Base-by-base conservation (phyloP, 2,888 invertebrate genomes). In the Aquatica leii region DNA sequence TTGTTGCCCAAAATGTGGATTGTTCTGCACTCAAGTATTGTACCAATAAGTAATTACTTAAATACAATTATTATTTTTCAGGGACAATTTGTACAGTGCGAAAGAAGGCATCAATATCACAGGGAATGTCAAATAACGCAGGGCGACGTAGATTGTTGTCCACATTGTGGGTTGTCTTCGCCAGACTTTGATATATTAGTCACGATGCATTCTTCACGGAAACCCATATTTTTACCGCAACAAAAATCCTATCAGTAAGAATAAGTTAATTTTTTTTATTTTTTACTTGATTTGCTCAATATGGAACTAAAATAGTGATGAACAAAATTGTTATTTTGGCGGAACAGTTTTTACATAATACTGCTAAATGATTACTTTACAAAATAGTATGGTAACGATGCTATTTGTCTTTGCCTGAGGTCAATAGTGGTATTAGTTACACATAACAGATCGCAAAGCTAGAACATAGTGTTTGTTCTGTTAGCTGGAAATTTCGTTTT, bases 1-100 rank as follows among this genome's bases (percentile, higher is more conserved):
- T 80, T 95, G 95, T 79, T 97, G 96, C 77, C 92, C 95, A 0
- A 90, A 90, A 0, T 97, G 97, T 81, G 93, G 96, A 4, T 83
- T 94, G 54, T 97, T 94, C 80, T 96, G 96, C 78, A 91, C 94
- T 4, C 94, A 95, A 87, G 93, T 91, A 73, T 41, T 48, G 4
- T 41, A 31, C 9, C 5, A 46, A 46, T 46, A 15, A 46, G n/a
- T 6, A 18, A 20, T 15, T 3, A 46, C 17, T n/a, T 34, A 12
- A 1, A 43, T 46, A 15, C 35, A 21, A 14, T 8, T 12, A 1
- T 12, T 17, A 20, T 9, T 35, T 73, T 73, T 35, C 80, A 93
- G 92, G 96, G 96, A 2, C 87, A 86, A 70, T 96, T 95, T 83
- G 87, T 90, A 73, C 90, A 93, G 72, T 97, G 96, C 80, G 86